Conservation (phyloP, 2,797 vertebrate species). For the Uromys caudimaculatus region DNA sequence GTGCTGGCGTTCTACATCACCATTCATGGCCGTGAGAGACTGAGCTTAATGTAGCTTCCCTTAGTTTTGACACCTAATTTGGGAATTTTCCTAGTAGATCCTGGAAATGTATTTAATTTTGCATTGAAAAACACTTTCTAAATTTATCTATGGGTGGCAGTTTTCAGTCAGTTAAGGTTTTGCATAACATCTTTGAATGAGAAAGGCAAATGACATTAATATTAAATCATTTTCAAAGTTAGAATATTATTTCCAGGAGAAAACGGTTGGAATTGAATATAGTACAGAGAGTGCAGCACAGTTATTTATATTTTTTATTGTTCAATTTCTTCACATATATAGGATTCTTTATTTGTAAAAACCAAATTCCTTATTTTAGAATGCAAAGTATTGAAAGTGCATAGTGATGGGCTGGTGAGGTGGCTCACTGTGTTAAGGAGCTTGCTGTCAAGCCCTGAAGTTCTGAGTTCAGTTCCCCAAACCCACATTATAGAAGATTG, state of each 20-base stretch:
- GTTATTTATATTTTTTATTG: neutral
- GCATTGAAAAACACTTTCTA: slow-evolving; percentile 31
- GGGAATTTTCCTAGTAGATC: slow-evolving; percentile 40
- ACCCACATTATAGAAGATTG: neutral
- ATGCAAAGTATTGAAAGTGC: slow-evolving; percentile 37
- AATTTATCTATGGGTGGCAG: slow-evolving; percentile 38
- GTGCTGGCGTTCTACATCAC: neutral
- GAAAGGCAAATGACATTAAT: slow-evolving; percentile 58
- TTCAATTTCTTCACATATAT: slow-evolving; percentile 21
- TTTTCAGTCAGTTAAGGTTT: slow-evolving; percentile 69
- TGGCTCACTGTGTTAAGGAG: neutral
- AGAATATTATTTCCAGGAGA: slow-evolving; percentile 59
- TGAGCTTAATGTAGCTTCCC: slow-evolving; percentile 24
- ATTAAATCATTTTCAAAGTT: slow-evolving; percentile 66
- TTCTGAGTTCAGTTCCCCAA: neutral
- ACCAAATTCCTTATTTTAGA: slow-evolving; percentile 36
- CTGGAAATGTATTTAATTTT: slow-evolving; percentile 58
- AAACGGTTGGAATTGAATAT: slow-evolving; percentile 46
- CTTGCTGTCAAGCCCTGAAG: neutral
- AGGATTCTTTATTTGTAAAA: slow-evolving; percentile 28
- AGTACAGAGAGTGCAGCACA: neutral
- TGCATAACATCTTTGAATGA: slow-evolving; percentile 53
- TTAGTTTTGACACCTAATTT: slow-evolving; percentile 64
- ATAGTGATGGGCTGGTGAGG: neutral
- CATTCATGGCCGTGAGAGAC: neutral